Percentiles rank a stretch among this genome's conserved stretches.
phyloP scores from a whole-genome alignment of 2,113 vertebrate species.

The Otolemur garnettii region DNA sequence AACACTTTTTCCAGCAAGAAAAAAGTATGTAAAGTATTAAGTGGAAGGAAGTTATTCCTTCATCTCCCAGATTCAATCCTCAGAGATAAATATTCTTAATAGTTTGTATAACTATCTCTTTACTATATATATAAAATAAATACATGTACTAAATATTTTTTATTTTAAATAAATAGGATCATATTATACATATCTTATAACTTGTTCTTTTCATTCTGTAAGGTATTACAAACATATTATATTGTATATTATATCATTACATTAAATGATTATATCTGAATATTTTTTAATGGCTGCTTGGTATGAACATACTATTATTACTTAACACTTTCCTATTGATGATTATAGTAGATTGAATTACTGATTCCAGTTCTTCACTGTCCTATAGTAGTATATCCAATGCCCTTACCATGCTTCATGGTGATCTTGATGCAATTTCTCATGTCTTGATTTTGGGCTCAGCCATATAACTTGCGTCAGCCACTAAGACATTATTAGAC shows the following conservation, averaged over 20 bases:
- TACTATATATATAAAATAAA: not conserved
- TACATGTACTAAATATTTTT: conserved; percentile 8
- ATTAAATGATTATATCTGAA: too few relatives aligned
- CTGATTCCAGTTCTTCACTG: not conserved
- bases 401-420: not conserved
- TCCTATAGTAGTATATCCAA: not conserved
- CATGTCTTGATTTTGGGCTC: not conserved
- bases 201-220: not conserved
- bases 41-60: not conserved
- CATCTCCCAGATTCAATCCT: not conserved
- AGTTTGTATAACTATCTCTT: not conserved
- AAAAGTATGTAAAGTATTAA: not conserved
- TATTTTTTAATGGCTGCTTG: conserved; percentile 22
- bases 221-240: not conserved
- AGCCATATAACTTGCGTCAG: not conserved
- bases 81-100: not conserved
- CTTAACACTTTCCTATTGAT: not conserved
- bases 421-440: not conserved
- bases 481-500: not conserved
- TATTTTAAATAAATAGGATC: conserved; percentile 34
- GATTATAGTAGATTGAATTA: not conserved
- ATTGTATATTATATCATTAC: too few relatives aligned
- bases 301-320: not conserved
- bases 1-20: not conserved
- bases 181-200: not conserved